phyloP scores from a whole-genome alignment of 2,888 invertebrate genomes.

The Cephus sareptanus region DNA sequence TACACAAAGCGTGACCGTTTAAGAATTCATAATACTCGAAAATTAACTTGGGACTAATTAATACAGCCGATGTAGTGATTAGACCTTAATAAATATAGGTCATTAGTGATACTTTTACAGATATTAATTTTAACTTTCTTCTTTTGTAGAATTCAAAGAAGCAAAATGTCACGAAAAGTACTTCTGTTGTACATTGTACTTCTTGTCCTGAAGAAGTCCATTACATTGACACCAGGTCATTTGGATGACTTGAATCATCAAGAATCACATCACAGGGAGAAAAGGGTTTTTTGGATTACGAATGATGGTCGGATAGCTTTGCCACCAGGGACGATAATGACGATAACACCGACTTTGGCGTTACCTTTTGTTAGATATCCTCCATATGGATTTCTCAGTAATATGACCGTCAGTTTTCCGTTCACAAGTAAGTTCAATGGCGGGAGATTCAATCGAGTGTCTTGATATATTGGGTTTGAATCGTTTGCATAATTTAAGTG shows the following conservation, averaged over 20 bases:
- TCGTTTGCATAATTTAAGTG: neutral
- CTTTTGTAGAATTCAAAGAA: neutral
- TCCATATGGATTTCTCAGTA: slow-evolving; percentile 86
- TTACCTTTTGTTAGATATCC: slow-evolving; percentile 87
- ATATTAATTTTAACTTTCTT: neutral
- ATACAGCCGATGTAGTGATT: neutral
- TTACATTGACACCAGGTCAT: neutral
- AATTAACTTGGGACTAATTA: neutral
- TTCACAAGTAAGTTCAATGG: slow-evolving; percentile 78
- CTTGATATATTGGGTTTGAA: neutral
- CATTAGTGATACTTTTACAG: neutral
- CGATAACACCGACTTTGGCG: slow-evolving; percentile 83
- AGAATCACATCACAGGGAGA: slow-evolving; percentile 78
- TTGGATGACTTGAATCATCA: slow-evolving; percentile 21
- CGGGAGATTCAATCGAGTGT: neutral
- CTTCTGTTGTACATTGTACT: neutral
- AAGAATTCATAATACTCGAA: neutral
- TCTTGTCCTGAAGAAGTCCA: neutral
- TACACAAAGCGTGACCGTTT: neutral
- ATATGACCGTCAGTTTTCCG: slow-evolving; percentile 85
- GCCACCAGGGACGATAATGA: slow-evolving; percentile 84
- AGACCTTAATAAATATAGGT: neutral
- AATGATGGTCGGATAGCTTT: slow-evolving; percentile 85
- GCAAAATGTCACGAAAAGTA: neutral
- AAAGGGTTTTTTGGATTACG: slow-evolving; percentile 86